Percentiles rank a stretch among this genome's conserved stretches.
Evolutionary conservation across 2,888 invertebrate species (phyloP).

Genomic region (Idaea straminata): DNA sequence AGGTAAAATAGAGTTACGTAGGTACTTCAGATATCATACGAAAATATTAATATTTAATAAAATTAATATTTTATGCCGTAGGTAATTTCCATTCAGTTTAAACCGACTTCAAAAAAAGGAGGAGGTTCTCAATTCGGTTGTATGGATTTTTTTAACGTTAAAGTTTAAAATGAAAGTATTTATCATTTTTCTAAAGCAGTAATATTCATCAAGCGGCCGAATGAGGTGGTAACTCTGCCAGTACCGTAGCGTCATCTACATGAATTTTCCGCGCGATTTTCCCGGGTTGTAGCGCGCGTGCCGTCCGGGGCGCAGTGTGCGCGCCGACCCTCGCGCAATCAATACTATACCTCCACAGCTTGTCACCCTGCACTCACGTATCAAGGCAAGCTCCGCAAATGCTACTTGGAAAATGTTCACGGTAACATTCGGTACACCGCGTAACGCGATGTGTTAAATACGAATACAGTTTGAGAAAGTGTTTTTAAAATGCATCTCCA

Average conservation of each 20-base stretch:
- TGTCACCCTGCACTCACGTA: constrained; percentile 54
- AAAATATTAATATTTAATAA: neutral
- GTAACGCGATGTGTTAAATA: constrained; percentile 7
- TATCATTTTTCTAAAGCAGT: neutral
- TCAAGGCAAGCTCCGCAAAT: constrained; percentile 54
- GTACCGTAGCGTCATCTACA: constrained; percentile 56
- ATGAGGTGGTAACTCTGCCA: constrained; percentile 9
- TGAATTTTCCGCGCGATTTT: constrained; percentile 52
- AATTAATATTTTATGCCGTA: no score
- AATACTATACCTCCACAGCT: constrained; percentile 62
- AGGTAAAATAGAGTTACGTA: neutral
- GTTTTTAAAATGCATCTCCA: constrained; percentile 92
- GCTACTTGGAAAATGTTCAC: constrained; percentile 48
- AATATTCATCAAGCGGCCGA: neutral
- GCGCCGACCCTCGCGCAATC: constrained; percentile 60
- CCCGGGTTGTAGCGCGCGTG: constrained; percentile 40
- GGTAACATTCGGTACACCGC: constrained; percentile 11
- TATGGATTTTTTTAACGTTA: no score
- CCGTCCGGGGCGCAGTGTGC: constrained; percentile 51
- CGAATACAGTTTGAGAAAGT: constrained; percentile 25
- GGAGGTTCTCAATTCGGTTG: no score
- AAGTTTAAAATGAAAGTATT: no score
- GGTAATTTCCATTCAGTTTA: no score
- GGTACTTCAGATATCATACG: neutral
- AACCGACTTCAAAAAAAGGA: no score